A percentile compares a stretch with the other conserved stretches of the same genome.
phyloP scores from a whole-genome alignment of 2,797 vertebrate species.

The Ispidina lecontei region DNA sequence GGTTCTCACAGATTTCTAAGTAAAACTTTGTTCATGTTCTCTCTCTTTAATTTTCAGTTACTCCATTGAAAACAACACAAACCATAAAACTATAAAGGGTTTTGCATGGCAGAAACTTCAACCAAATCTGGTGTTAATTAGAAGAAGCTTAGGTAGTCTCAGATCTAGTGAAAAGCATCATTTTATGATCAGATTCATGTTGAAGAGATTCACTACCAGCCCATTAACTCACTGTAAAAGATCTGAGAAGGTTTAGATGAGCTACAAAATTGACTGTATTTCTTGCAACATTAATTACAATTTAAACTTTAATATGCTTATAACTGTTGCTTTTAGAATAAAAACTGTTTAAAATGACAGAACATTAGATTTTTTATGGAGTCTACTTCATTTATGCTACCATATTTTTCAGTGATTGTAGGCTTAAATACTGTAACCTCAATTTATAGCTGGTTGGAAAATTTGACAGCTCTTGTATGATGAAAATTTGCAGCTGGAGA shows the following conservation, averaged over 20 bases:
- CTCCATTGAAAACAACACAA: background rate
- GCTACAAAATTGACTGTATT: background rate
- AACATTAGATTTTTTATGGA: background rate
- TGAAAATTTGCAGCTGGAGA: background rate
- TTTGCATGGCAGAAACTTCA: background rate
- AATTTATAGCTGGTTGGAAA: background rate
- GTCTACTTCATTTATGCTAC: background rate
- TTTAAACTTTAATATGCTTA: constrained; percentile 1
- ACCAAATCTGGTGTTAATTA: background rate
- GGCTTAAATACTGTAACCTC: background rate
- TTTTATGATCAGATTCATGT: background rate
- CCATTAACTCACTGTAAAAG: constrained; percentile 4
- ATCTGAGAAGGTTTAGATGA: constrained; percentile 16
- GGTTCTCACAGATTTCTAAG: background rate
- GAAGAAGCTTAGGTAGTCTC: background rate
- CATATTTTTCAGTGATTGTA: background rate
- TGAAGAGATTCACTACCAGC: background rate
- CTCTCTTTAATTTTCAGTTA: background rate
- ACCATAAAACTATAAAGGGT: background rate
- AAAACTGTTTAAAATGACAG: background rate
- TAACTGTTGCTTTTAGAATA: background rate
- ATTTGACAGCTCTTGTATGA: background rate
- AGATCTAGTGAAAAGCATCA: background rate
- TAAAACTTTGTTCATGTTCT: background rate
- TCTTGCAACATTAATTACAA: constrained; percentile 38